phyloP scores from a whole-genome alignment of 2,888 invertebrate species.

The Ceraclea dissimilis region DNA sequence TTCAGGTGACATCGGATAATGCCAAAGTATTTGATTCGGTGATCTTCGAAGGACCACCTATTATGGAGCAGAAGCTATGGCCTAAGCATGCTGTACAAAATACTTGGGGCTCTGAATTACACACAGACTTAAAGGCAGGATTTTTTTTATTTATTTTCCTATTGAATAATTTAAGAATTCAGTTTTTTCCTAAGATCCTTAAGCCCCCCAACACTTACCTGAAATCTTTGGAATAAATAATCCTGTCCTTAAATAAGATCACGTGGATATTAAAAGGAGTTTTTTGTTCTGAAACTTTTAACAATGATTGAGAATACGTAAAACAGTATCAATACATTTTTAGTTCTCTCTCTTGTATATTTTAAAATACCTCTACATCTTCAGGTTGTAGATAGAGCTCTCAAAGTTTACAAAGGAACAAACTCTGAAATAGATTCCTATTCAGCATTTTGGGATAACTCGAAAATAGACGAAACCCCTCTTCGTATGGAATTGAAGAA shows the following conservation, averaged over 20 bases:
- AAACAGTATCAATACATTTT: too few relatives aligned
- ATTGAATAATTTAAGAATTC: too few relatives aligned
- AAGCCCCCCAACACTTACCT: too few relatives aligned
- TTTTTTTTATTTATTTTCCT: too few relatives aligned
- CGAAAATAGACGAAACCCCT: not conserved
- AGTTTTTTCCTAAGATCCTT: too few relatives aligned
- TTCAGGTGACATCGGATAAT: not conserved
- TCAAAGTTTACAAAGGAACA: slow-evolving; percentile 3
- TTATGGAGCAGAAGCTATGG: slow-evolving; percentile 5
- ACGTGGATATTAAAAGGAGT: too few relatives aligned
- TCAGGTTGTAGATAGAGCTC: not conserved
- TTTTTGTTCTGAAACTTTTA: too few relatives aligned
- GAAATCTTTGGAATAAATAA: too few relatives aligned
- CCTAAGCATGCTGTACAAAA: slow-evolving; percentile 1
- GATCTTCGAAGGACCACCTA: not conserved
- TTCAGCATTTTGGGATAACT: slow-evolving; percentile 6
- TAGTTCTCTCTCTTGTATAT: too few relatives aligned
- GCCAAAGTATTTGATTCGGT: not conserved
- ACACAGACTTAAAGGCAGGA: slow-evolving; percentile 1
- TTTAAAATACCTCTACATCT: too few relatives aligned
- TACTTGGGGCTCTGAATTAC: slow-evolving; percentile 3
- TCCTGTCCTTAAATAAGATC: too few relatives aligned
- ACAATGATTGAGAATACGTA: too few relatives aligned
- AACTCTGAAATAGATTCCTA: slow-evolving; percentile 1
- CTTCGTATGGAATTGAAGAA: not conserved